Base-by-base conservation (phyloP, 2,113 vertebrate genomes). In the Salminus brasiliensis region DNA sequence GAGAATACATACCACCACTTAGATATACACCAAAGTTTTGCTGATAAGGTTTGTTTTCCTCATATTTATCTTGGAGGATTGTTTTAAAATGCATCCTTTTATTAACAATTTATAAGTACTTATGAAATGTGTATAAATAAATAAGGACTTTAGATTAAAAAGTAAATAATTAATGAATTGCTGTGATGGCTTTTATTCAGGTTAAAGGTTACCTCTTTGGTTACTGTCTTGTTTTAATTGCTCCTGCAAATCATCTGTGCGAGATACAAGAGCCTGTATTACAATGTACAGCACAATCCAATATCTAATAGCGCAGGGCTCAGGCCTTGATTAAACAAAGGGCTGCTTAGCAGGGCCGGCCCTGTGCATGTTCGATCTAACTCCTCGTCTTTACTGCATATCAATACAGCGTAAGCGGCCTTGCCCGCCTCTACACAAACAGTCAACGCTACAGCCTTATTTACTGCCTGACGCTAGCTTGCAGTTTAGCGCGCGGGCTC, bases 61-160 rank as follows among this genome's bases (percentile, higher is more conserved):
- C 23, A 73, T 66, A 55, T 79, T 72, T 55, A 52, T 65, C 80
- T 43, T 27, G 57, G 49, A 30, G 27, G 27, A 63, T 57, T 65
- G 59, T 94, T 94, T 94, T 91, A 91, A 94, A 94, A 93, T 94
- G 89, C 53, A 84, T 81, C 32, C 12, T 79, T 66, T 77, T 82
- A 82, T 82, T 72, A 77, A 57, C 74, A 73, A 77, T 82, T 82
- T 82, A 82, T 82, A 66, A 60, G 68, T 67, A 18, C 55, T 71
- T 76, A 76, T 76, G 67, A 81, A 71, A 71, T 71, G 67, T 71
- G 70, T 73, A 79, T 79, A 66, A 79, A 79, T 73, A 79, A 79
- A 79, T 66, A 65, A 79, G 78, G 69, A 32, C 70, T 43, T 78
- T 76, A 77, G 80, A 82, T 82, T 82, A 82, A 82, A 78, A 77